These are phyloP conservation scores for Melanostoma scalare DNA, from an alignment of 2,888 invertebrate species.

Conservation along the genomic window DNA sequence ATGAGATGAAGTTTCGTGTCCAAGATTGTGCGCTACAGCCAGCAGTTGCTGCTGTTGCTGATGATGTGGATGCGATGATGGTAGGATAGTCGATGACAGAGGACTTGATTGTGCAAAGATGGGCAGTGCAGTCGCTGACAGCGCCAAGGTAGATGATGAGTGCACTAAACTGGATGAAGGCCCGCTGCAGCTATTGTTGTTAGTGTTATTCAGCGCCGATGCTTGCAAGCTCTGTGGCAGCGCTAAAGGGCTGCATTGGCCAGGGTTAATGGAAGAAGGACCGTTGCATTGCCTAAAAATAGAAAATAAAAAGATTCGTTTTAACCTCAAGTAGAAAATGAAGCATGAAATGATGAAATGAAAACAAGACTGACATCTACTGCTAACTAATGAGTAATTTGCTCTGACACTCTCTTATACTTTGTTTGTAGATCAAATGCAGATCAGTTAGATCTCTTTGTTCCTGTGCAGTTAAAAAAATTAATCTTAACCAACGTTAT, in stretches of 20 bases:
- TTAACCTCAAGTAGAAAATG: no score
- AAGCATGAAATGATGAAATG: conserved; percentile 6
- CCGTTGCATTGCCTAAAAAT: conserved; percentile 63
- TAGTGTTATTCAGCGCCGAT: conserved; percentile 75
- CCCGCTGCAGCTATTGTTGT: conserved; percentile 75
- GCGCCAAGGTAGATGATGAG: conserved; percentile 72
- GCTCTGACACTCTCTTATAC: no score
- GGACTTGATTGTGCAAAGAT: conserved; percentile 68
- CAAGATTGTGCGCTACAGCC: conserved; percentile 57
- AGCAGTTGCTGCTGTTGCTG: conserved; percentile 73
- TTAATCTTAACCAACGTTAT: no score
- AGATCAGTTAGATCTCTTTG: no score
- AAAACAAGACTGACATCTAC: no score
- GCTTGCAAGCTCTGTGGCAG: conserved; percentile 80
- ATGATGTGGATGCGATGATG: conserved; percentile 56
- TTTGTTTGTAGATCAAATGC: no score
- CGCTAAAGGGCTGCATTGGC: conserved; percentile 79
- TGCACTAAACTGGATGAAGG: conserved; percentile 69
- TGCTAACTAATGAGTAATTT: no score
- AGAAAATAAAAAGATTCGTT: background rate
- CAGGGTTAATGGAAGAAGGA: conserved; percentile 68
- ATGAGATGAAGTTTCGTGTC: conserved; percentile 55
- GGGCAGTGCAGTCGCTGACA: conserved; percentile 57
- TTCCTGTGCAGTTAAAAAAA: no score
- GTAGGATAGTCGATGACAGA: conserved; percentile 54